Evolutionary conservation across 2,113 vertebrate genomes (phyloP), one percentile per base, ranked within the genome.

Genomic region (Sinocyclocheilus rhinocerous): DNA sequence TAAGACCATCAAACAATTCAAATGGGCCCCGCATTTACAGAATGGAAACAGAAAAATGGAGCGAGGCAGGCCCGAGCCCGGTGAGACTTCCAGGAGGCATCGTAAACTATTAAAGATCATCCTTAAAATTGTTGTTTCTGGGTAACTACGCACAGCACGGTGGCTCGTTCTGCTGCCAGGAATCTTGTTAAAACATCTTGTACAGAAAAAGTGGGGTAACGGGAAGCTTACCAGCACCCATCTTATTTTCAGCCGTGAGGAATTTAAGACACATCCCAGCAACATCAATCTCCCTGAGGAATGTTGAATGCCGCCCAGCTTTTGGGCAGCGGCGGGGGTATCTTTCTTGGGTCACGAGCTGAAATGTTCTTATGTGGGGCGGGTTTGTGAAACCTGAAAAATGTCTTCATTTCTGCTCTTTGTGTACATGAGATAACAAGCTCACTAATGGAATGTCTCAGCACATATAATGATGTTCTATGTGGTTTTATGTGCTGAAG

Each of bases 361-460:
- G 52, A 63, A 11, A 26, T 75, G 59, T 86, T 42, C 63, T 52
- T 22, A 59, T 39, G 26, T n/a, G 8, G 52, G 52, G 36, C 20
- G 78, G 84, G 59, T 84, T 76, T 87, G 67, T 81, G 83, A 84
- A 85, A 82, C 78, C 61, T 63, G 29, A 90, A 86, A 57, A 87
- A 87, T 85, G 76, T 84, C 85, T 89, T 76, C 11, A 65, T 81
- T 85, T 55, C 70, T 52, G n/a, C 29, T 78, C 83, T 76, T n/a
- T 78, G 70, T 75, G 42, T 80, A 87, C 86, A 70, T 61, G 72
- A 26, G 39, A 85, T 86, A 86, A 77, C 52, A 69, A 42, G 29
- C 52, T 36, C 26, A n/a, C 65, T 65, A 26, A 70, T 79, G 81
- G 89, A 89, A 91, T 90, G 89, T 83, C 81, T 85, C 48, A 81